These are phyloP conservation scores for Paramuricea clavata DNA, from an alignment of 92 coral and sea anemone genomes.

Conservation along the genomic window DNA sequence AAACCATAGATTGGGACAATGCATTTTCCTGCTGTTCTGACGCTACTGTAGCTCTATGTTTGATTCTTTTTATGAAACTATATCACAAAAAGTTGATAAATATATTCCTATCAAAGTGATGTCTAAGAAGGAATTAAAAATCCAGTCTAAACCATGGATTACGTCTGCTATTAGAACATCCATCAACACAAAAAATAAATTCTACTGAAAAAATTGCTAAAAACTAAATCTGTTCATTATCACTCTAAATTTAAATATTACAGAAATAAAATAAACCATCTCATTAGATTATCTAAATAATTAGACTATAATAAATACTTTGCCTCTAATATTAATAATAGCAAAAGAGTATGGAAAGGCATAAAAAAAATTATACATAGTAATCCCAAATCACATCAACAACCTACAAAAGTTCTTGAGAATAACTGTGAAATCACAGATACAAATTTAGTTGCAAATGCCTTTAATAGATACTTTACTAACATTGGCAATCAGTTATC, in stretches of 20 bases:
- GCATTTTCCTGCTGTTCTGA: conserved; percentile 16
- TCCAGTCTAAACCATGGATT: conserved; percentile 63
- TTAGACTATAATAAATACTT: no score
- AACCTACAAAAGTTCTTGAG: conserved; percentile 5
- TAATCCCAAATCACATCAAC: conserved; percentile 25
- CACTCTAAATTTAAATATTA: conserved; percentile 46
- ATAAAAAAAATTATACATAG: no score
- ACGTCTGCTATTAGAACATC: conserved; percentile 59
- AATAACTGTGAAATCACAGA: conserved; percentile 38
- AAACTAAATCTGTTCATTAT: conserved; percentile 46
- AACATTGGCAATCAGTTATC: conserved; percentile 31
- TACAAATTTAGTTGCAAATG: conserved; percentile 15
- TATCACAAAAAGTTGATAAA: conserved; percentile 30
- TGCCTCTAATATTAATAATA: no score
- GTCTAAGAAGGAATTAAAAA: conserved; percentile 57
- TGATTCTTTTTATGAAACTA: conserved; percentile 44
- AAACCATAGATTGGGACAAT: conserved; percentile 46
- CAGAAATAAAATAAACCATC: conserved; percentile 57
- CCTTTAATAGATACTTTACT: conserved; percentile 25
- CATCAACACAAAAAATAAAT: conserved; percentile 50
- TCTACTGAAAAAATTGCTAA: conserved; percentile 38
- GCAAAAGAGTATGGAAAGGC: no score
- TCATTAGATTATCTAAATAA: background rate
- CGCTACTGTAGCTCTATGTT: conserved; percentile 14
- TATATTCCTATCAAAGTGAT: conserved; percentile 57